Evolutionary conservation across 2,888 invertebrate species (phyloP).

Genomic region (Nebria brevicollis): DNA sequence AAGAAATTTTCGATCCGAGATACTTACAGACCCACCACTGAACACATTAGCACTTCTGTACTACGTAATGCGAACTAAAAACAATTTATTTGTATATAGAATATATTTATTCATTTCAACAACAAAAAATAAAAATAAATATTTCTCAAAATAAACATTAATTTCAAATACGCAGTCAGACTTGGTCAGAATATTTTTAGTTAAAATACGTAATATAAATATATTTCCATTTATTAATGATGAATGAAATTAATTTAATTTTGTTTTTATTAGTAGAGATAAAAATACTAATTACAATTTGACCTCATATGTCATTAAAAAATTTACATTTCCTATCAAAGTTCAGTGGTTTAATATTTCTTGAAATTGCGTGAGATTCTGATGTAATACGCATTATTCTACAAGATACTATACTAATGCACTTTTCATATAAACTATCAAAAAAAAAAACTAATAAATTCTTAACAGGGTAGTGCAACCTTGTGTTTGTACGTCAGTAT

Average conservation of each 20-base stretch:
- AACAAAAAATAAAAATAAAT: neutral
- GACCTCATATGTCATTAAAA: neutral
- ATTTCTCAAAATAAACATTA: neutral
- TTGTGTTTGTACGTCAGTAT: neutral
- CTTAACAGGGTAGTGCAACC: too few relatives aligned
- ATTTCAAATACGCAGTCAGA: too few relatives aligned
- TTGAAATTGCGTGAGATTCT: conserved; percentile 1
- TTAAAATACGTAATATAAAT: neutral
- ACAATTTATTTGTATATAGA: neutral
- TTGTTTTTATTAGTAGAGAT: neutral
- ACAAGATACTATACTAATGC: neutral
- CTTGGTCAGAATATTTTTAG: neutral
- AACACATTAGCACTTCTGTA: too few relatives aligned
- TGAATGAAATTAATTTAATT: neutral
- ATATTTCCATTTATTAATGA: neutral
- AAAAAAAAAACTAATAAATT: too few relatives aligned
- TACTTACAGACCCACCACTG: too few relatives aligned
- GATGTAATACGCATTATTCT: neutral
- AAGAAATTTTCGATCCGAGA: too few relatives aligned
- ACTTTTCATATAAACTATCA: too few relatives aligned
- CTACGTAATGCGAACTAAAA: too few relatives aligned
- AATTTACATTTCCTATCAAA: neutral
- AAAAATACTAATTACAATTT: neutral
- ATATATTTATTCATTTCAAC: neutral
- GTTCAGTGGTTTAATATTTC: neutral